Base-by-base conservation (phyloP, 2,113 vertebrate genomes). In the Phrynosoma blainvillii region DNA sequence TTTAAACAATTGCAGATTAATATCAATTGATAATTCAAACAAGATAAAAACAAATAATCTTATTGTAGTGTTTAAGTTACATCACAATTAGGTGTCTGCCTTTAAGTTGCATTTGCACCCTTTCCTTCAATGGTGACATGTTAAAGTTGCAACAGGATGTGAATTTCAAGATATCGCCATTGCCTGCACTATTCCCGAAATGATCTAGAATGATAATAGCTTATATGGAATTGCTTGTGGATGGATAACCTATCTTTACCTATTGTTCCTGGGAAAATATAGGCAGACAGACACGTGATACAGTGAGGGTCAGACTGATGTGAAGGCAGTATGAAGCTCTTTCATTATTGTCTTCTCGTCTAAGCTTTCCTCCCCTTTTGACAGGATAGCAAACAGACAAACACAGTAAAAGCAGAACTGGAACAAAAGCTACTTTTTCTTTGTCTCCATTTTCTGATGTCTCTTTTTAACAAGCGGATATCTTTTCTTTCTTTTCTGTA, bases 371-470 rank as follows among this genome's bases (percentile, higher is more conserved):
- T 6, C 47, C 8, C 23, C 4, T 42, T 76, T 76, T 76, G 36
- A 42, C 42, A 42, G 36, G 36, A 2, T 4, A 42, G 36, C 36
- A 23, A 76, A 76, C 8, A 10, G 9, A 76, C 8, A 10, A 10
- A 76, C 47, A 78, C 52, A 78, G 3, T 79, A 54, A 62, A 59
- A 54, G 54, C 56, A 62, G 56, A 32, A 80, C n/a, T 18, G 79
- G 79, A 59, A 80, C n/a, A 62, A 62, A 62, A n/a, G 30, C n/a
- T 68, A 21, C 78, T n/a, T 32, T 79, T 80, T 9, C 79, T 80
- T 62, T 59, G 56, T 80, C 54, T 59, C n/a, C 30, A 80, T 80
- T 80, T n/a, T 80, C 79, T 80, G 56, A 80, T 77, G 21, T 77
- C 21, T 23, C 23, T 77, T 77, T 77, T 27, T 25, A 47, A 77